These are phyloP conservation scores for Catocala fraxini DNA, from an alignment of 2,888 invertebrate genomes.

Conservation along the genomic window DNA sequence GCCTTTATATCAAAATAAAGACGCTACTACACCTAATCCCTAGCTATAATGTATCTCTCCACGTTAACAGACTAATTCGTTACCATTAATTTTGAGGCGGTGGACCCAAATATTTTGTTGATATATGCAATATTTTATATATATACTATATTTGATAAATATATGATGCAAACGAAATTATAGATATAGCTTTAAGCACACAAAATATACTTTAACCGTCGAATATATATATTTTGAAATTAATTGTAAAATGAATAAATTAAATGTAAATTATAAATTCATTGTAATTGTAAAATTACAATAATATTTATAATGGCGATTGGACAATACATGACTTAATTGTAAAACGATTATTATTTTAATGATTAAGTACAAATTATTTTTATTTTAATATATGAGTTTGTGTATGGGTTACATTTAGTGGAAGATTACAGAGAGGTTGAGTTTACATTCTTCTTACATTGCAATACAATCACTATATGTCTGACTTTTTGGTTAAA, in stretches of 20 bases:
- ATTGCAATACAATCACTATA: constrained; percentile 45
- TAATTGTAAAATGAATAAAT: neutral
- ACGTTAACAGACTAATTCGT: constrained; percentile 71
- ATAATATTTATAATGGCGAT: neutral
- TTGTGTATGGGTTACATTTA: constrained; percentile 28
- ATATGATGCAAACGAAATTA: no score
- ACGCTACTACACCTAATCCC: constrained; percentile 35
- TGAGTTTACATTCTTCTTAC: constrained; percentile 28
- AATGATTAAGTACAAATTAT: neutral
- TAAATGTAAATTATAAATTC: neutral
- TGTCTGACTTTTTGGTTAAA: constrained; percentile 48
- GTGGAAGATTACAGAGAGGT: constrained; percentile 36
- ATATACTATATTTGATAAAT: constrained; percentile 7
- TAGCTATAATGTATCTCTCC: constrained; percentile 28
- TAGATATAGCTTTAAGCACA: no score
- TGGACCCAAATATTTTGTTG: constrained; percentile 75
- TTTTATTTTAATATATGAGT: neutral
- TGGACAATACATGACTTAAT: neutral
- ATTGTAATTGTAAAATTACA: constrained; percentile 2
- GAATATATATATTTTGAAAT: neutral
- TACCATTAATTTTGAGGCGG: constrained; percentile 73
- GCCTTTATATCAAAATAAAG: constrained; percentile 22
- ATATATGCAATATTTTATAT: constrained; percentile 20
- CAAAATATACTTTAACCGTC: neutral
- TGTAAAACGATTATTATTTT: constrained; percentile 3